Evolutionary conservation across 2,888 invertebrate species (phyloP), one percentile per base, ranked within the genome.

Genomic region (Cyaniris semiargus): DNA sequence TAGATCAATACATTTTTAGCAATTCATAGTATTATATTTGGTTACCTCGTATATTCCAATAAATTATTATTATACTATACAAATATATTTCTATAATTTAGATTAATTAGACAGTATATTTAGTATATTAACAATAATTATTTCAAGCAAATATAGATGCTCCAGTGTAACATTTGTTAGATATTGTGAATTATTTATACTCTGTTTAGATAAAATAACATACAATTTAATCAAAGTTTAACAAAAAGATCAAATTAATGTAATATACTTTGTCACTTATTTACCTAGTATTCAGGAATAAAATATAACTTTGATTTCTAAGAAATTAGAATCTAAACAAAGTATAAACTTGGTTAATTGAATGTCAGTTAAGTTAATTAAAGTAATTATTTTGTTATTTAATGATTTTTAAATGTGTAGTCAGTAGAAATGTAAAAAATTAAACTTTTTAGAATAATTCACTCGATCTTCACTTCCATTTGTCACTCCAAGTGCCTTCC

Each of bases 401-500:
- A 53, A 18, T 53, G 18, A 18, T 5, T 53, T 48, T 27, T 27
- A 44, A 44, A 44, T 66, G 15, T 66, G 66, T 66, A 31, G 66
- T 66, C 53, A 44, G 3, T 44, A 44, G 53, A 31, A 44, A n/a
- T 23, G 44, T 44, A 72, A 21, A 21, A 44, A 1, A 15, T 18
- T 1, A 1, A 34, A 53, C 18, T 18, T 53, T 53, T 53, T 5
- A 53, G 15, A 53, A 34, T 38, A 44, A 72, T 38, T 10, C 44
- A 72, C 72, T 21, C 44, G 18, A 74, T 31, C 15, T 23, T 76
- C 27, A 70, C 70, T 76, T 71, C 72, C 70, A 56, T 71, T 76
- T 53, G 66, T 80, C 84, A 83, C 83, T 85, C 83, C 81, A 84
- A 88, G 89, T 89, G 89, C 89, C 89, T 89, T 89, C 87, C 84